Evolutionary conservation across 2,797 vertebrate species (phyloP).

Genomic region (Alca torda): DNA sequence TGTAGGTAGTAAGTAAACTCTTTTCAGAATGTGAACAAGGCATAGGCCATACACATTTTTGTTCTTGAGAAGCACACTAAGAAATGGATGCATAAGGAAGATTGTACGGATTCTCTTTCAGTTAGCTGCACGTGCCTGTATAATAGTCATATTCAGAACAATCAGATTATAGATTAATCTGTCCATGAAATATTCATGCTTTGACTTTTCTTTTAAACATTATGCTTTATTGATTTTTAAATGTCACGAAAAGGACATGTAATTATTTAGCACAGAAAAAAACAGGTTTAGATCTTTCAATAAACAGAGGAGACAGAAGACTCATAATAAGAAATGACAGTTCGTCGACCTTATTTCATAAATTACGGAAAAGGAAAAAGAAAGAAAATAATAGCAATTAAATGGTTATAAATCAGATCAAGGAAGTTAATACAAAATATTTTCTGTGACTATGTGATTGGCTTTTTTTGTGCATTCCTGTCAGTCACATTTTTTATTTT

Average conservation of each 20-base stretch:
- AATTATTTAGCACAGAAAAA: constrained; percentile 34
- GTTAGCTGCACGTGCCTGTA: neutral
- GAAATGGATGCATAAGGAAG: neutral
- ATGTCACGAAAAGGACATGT: neutral
- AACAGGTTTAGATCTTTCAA: neutral
- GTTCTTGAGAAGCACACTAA: neutral
- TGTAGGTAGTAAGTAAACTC: neutral
- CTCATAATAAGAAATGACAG: neutral
- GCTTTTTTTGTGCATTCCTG: neutral
- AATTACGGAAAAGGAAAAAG: neutral
- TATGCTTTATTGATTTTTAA: constrained; percentile 42
- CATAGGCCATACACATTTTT: neutral
- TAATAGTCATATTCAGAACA: neutral
- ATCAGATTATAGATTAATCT: neutral
- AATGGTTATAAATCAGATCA: neutral
- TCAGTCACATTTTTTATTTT: neutral
- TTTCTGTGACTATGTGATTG: neutral
- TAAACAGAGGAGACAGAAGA: neutral
- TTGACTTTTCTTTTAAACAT: constrained; percentile 28
- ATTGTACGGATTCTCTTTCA: neutral
- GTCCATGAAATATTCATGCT: constrained; percentile 20
- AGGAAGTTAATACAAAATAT: neutral
- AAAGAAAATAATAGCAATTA: neutral
- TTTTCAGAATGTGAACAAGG: neutral
- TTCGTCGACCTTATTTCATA: neutral